Conservation (phyloP, 2,888 invertebrate genomes). For the Acanthacorydalis orientalis region DNA sequence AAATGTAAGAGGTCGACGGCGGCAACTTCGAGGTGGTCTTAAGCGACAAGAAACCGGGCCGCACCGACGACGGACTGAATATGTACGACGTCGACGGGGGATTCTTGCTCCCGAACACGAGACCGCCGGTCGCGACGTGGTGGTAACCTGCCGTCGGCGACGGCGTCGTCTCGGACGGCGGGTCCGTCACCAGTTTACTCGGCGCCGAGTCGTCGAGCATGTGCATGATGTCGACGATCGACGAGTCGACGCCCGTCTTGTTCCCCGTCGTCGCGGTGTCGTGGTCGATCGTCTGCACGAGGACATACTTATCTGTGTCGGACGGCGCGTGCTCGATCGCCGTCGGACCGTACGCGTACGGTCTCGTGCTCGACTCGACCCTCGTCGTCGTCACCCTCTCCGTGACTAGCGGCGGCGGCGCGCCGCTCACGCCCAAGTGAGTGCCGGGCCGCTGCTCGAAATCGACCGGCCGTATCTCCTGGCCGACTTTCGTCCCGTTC, state of each 20-base stretch:
- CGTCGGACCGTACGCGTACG: constrained; percentile 36
- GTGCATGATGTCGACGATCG: constrained; percentile 42
- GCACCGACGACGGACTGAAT: constrained; percentile 19
- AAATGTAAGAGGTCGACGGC: constrained; percentile 29
- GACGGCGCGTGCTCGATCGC: constrained; percentile 16
- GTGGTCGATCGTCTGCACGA: constrained; percentile 36
- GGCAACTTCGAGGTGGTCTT: constrained; percentile 18
- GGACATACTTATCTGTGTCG: constrained; percentile 31
- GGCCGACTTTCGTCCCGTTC: constrained; percentile 36
- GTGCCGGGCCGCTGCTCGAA: constrained; percentile 13
- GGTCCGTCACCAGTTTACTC: constrained; percentile 27
- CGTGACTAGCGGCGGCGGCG: constrained; percentile 8
- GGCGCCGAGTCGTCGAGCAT: constrained; percentile 34
- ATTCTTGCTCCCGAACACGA: constrained; percentile 19
- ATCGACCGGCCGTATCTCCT: constrained; percentile 23
- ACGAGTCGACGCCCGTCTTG: constrained; percentile 16
- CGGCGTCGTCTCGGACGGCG: constrained; percentile 10
- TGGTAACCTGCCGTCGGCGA: constrained; percentile 26
- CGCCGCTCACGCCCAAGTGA: too few relatives aligned
- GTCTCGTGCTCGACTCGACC: constrained; percentile 4
- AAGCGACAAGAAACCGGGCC: constrained; percentile 7
- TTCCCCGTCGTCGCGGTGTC: constrained; percentile 15
- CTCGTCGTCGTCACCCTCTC: constrained; percentile 10
- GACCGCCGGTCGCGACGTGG: constrained; percentile 15
- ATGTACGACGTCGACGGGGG: constrained; percentile 33